These are phyloP conservation scores for Lordiphosa andalusiaca DNA, from an alignment of 2,888 invertebrate genomes.

Conservation along the genomic window DNA sequence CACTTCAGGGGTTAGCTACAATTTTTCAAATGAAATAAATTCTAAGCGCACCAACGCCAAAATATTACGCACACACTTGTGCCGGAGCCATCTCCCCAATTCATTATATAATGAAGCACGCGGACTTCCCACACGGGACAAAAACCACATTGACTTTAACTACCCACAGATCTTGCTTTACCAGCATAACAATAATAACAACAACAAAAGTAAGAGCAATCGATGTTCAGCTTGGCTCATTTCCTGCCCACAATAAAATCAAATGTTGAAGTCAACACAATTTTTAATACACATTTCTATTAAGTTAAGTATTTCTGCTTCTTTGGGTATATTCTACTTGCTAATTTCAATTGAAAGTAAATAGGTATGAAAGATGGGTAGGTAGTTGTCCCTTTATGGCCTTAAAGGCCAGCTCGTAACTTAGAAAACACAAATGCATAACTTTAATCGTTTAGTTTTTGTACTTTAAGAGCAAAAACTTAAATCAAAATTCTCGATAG, in stretches of 20 bases:
- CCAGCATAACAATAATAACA: neutral
- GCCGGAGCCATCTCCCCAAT: conserved; percentile 17
- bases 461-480: too few relatives aligned
- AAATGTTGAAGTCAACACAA: conserved; percentile 51
- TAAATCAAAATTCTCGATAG: too few relatives aligned
- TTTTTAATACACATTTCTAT: conserved; percentile 19
- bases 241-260: conserved; percentile 62
- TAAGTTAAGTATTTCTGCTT: neutral
- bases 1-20: conserved; percentile 3
- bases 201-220: conserved; percentile 40
- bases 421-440: too few relatives aligned
- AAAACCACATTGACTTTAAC: conserved; percentile 6
- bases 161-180: conserved; percentile 6
- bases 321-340: neutral
- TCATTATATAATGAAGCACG: conserved; percentile 65
- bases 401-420: too few relatives aligned
- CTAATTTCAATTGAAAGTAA: neutral
- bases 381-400: too few relatives aligned
- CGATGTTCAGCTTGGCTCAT: conserved; percentile 45
- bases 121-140: conserved; percentile 50
- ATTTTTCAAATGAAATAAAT: neutral
- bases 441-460: too few relatives aligned
- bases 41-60: neutral
- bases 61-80: neutral
- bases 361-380: too few relatives aligned